Conservation (phyloP, 1,140 invertebrate species). For the Zaprionus tsacasi region DNA sequence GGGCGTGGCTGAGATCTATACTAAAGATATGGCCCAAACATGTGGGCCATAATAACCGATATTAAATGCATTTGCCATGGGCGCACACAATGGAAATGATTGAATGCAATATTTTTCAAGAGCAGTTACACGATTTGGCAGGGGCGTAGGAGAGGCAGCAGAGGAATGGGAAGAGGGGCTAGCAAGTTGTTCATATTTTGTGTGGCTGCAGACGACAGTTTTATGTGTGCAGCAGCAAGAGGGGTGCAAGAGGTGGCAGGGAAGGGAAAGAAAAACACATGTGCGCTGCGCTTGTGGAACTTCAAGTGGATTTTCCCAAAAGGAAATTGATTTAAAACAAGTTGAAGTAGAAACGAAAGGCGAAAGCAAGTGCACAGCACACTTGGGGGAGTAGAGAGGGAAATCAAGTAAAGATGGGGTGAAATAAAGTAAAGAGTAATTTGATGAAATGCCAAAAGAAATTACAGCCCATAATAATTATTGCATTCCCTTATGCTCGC, state of each 20-base stretch:
- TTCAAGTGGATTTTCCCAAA: conserved; percentile 27
- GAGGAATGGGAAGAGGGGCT: neutral
- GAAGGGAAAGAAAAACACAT: neutral
- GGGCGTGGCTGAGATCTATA: neutral
- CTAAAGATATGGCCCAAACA: conserved; percentile 3
- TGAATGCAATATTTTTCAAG: conserved; percentile 64
- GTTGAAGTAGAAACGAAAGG: neutral
- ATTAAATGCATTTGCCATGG: conserved; percentile 68
- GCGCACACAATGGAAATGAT: conserved; percentile 67
- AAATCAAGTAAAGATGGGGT: neutral
- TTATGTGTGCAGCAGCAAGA: neutral
- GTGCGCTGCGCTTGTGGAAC: conserved; percentile 19
- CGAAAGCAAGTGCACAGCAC: neutral
- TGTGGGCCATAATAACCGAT: conserved; percentile 67
- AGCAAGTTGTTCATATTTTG: conserved; percentile 35
- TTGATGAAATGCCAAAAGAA: neutral
- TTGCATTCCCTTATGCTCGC: neutral
- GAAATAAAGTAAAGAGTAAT: neutral
- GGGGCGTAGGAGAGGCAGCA: neutral
- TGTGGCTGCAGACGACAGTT: neutral
- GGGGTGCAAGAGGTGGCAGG: too few relatives aligned
- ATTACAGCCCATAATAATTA: neutral
- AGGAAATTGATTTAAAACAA: conserved; percentile 27
- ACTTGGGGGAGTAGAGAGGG: neutral
- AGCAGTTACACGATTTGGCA: conserved; percentile 21